Base-by-base conservation (phyloP, 2,888 invertebrate genomes). In the Drymonia ruficornis region DNA sequence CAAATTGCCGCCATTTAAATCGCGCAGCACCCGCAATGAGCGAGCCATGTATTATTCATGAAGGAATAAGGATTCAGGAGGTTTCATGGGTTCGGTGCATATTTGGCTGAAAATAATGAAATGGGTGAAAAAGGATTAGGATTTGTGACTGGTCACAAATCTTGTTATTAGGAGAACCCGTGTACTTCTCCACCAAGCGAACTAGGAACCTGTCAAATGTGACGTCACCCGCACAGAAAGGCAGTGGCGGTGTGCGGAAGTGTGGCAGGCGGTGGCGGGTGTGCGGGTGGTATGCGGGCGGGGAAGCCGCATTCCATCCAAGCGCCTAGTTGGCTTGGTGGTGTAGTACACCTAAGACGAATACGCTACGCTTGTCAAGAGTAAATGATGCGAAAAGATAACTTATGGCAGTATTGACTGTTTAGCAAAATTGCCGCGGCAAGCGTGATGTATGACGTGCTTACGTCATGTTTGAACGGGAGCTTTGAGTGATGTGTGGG, bases 1-100 rank as follows among this genome's bases (percentile, higher is more conserved):
- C 36, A 40, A 34, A 45, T 48, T 29, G 42, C 46, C 38, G 29
- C 40, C 28, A 40, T 46, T 46, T 23, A 52, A 19, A 16, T 23
- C 29, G 28, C 16, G 31, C 13, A 28, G 31, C 2, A 11, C 23
- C 36, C 13, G 36, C 11, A 36, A 36, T 36, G n/a, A 36, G 36
- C 36, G 36, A 36, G 5, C n/a, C 11, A 36, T 36, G 36, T 11
- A 36, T 13, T 36, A 36, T 36, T 36, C 11, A 5, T 13, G n/a
- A 13, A 36, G 36, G 31, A 11, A 31, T 31, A 31, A 31, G 11
- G 31, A 11, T 31, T 9, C 31, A 31, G 11, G 11, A 11, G 31
- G 36, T 36, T 11, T 3, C n/a, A n/a, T 36, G 36, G 36, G 36
- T 36, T 36, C 1, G 36, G 13, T 36, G 5, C 36, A 36, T 36